Evolutionary conservation across 2,888 invertebrate species (phyloP), one percentile per base, ranked within the genome.

Genomic region (Orchestes rusci): DNA sequence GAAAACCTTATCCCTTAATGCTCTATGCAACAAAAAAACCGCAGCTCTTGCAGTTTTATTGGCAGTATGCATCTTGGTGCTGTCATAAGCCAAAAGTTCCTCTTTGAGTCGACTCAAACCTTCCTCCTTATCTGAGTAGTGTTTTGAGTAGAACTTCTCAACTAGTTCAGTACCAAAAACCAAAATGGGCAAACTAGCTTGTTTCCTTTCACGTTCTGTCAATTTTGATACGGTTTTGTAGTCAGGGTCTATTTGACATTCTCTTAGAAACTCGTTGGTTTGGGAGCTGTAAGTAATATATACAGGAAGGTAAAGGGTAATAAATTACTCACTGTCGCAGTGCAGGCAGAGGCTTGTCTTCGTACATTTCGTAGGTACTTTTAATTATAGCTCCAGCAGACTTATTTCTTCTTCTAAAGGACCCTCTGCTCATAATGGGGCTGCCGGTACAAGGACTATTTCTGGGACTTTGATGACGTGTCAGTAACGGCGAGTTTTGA

Each of bases 111-210:
- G 75, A 50, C 80, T 75, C n/a, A 92, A 66, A 0, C 90, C 90
- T 59, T 90, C 89, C 63, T 91, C 91, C 61, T 91, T 88, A 64
- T 91, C 90, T 33, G 88, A 77, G 67, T 85, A 92, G 65, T 87
- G 89, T 59, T 91, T 89, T 3, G 90, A 89, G 67, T 87, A 91
- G 66, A 90, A 88, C 61, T 87, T 86, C 66, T 92, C 91, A 2
- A 92, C 94, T 71, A 94, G 68, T 39, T 87, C 84, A 67, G 83
- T 83, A 45, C 93, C 94, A 69, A 94, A 94, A 30, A 94, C 88
- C 41, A 92, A 75, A 59, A 94, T 91, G 0, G 93, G 90, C 46
- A 91, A 67, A 0, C 91, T 88, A 1, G 94, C 94, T 66, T 93
- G 84, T 59, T 89, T 85, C 59, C 84, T 77, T 64, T 89, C 89